Conservation (phyloP, 2,888 invertebrate species). For the Celastrina argiolus region DNA sequence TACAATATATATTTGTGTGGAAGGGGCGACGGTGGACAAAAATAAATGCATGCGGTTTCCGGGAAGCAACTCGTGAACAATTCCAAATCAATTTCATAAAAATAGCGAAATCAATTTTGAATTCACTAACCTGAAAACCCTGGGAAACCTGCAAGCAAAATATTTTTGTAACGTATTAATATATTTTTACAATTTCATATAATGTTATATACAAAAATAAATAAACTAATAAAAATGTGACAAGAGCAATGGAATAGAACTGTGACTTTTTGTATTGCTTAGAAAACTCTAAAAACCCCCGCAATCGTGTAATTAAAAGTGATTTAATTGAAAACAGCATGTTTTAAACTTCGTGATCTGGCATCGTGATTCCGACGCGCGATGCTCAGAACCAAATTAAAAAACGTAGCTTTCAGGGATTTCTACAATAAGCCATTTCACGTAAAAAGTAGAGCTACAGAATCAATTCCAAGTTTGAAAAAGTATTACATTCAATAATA, state of each 20-base stretch:
- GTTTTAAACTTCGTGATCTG: not conserved
- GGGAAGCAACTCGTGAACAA: slow-evolving; percentile 23
- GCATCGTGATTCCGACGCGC: not conserved
- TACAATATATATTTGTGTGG: not conserved
- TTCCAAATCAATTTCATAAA: slow-evolving; percentile 22
- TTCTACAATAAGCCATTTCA: not conserved
- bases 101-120: slow-evolving; percentile 21
- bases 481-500: too few species aligned
- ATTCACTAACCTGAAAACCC: slow-evolving; percentile 74
- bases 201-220: not conserved
- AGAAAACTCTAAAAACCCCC: too few species aligned
- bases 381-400: not conserved
- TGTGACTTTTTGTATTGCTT: not conserved
- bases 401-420: not conserved
- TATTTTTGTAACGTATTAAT: slow-evolving; percentile 49
- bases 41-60: slow-evolving; percentile 35
- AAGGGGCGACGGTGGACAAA: slow-evolving; percentile 25
- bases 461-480: not conserved
- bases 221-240: not conserved
- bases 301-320: not conserved
- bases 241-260: not conserved
- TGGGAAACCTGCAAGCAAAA: slow-evolving; percentile 75
- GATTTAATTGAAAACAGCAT: not conserved
- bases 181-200: slow-evolving; percentile 2
- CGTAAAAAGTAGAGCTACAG: not conserved